Conservation (phyloP, 2,797 vertebrate species). For the Sphaeramia orbicularis region DNA sequence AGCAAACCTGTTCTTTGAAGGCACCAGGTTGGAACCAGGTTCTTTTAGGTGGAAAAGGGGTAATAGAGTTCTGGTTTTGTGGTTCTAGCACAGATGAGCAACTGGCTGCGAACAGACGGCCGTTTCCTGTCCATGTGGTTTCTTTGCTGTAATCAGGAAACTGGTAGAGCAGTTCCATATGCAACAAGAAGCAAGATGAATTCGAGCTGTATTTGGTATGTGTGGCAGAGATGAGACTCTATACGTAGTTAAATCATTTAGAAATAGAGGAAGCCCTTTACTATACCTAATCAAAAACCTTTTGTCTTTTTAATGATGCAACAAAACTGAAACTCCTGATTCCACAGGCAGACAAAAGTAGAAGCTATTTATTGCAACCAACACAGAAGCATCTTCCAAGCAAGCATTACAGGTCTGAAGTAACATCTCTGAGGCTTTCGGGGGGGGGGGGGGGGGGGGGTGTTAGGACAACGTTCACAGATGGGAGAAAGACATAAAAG, state of each 20-base stretch:
- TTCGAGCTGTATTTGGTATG: neutral
- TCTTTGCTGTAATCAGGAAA: slow-evolving; percentile 60
- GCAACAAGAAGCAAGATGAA: slow-evolving; percentile 34
- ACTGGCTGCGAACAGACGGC: slow-evolving; percentile 8
- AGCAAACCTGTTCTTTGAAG: too few species aligned
- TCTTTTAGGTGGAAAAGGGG: too few species aligned
- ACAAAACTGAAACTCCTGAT: slow-evolving; percentile 2
- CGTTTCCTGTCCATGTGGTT: slow-evolving; percentile 62
- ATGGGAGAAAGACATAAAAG: too few species aligned
- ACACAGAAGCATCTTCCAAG: too few species aligned
- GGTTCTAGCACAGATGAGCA: neutral
- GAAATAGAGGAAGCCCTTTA: slow-evolving; percentile 15
- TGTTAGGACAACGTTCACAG: too few species aligned
- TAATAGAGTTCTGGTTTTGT: slow-evolving; percentile 1
- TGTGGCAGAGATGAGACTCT: slow-evolving; percentile 7
- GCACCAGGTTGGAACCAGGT: too few species aligned
- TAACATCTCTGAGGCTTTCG: too few species aligned
- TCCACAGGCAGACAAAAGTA: slow-evolving; percentile 8
- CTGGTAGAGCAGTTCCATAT: too few species aligned
- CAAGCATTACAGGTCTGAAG: too few species aligned
- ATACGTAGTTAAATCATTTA: slow-evolving; percentile 53
- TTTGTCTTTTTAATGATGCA: slow-evolving; percentile 14
- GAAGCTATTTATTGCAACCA: neutral
- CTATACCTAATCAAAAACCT: slow-evolving; percentile 23
- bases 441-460: too few species aligned